Evolutionary conservation across 2,113 vertebrate genomes (phyloP).

Genomic region (Phaethornis superciliosus): DNA sequence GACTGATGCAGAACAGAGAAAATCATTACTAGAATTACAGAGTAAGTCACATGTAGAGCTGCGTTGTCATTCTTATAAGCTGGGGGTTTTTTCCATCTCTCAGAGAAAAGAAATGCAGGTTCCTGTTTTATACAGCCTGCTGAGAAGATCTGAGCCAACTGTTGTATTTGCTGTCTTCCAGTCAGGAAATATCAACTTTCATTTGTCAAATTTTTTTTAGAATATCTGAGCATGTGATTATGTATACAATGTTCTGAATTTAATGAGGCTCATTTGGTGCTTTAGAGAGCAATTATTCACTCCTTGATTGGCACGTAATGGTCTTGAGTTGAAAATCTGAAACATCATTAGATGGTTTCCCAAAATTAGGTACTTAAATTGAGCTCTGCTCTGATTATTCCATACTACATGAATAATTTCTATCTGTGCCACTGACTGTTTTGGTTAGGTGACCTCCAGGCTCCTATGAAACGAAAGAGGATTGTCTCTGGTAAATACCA

Average conservation of each 20-base stretch:
- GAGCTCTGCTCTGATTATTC: background rate
- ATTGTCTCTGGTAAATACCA: background rate
- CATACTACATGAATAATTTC: background rate
- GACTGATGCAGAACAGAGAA: background rate
- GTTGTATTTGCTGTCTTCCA: background rate
- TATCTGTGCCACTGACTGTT: background rate
- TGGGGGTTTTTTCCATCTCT: background rate
- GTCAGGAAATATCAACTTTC: background rate
- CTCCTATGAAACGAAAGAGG: background rate
- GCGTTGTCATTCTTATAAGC: background rate
- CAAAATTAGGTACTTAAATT: background rate
- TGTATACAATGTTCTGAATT: background rate
- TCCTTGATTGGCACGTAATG: slow-evolving; percentile 11
- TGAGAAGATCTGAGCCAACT: background rate
- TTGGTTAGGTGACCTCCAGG: background rate
- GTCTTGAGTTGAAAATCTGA: slow-evolving; percentile 5
- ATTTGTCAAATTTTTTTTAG: background rate
- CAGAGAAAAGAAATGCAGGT: background rate
- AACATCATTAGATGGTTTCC: background rate
- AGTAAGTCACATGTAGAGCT: background rate
- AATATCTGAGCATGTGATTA: background rate
- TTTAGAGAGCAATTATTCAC: slow-evolving; percentile 32
- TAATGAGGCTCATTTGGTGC: slow-evolving; percentile 3
- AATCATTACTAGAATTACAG: background rate
- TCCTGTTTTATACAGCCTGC: background rate